Percentiles rank a stretch among this genome's conserved stretches.
Conservation (phyloP, 2,797 vertebrate genomes). For the Rhadinocentrus ornatus region DNA sequence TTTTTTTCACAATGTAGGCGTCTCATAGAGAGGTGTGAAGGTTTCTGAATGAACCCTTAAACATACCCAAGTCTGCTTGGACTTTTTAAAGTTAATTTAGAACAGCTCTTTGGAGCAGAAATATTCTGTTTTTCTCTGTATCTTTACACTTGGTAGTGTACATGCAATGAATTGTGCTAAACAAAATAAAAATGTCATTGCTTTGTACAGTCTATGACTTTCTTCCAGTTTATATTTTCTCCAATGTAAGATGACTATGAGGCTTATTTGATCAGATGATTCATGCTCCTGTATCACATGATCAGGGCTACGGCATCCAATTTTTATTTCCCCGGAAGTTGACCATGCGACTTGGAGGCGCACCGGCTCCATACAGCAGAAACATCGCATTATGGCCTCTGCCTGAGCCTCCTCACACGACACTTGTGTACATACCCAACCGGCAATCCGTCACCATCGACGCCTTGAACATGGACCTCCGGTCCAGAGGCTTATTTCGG, state of each 20-base stretch:
- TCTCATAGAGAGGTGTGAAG: too few relatives aligned
- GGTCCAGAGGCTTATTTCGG: conserved; percentile 81
- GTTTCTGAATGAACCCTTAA: not conserved
- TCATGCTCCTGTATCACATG: conserved; percentile 69
- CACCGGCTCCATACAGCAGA: conserved; percentile 88
- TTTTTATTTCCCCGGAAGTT: conserved; percentile 88
- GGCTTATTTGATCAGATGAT: not conserved
- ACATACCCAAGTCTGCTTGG: not conserved
- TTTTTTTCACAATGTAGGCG: not conserved
- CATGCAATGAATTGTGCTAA: not conserved
- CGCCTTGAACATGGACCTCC: conserved; percentile 86
- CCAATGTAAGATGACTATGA: not conserved
- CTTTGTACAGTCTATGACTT: not conserved
- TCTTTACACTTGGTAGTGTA: not conserved
- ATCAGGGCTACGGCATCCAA: conserved; percentile 62
- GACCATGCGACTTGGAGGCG: conserved; percentile 85
- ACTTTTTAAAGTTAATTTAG: not conserved
- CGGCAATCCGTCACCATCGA: conserved; percentile 89
- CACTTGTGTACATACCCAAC: conserved; percentile 80
- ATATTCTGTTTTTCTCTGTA: not conserved
- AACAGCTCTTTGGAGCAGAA: not conserved
- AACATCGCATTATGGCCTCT: conserved; percentile 85
- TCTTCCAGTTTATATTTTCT: not conserved
- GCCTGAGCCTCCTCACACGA: conserved; percentile 72
- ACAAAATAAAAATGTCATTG: not conserved